Base-by-base conservation (phyloP, 2,888 invertebrate species). In the Trisateles emortualis region DNA sequence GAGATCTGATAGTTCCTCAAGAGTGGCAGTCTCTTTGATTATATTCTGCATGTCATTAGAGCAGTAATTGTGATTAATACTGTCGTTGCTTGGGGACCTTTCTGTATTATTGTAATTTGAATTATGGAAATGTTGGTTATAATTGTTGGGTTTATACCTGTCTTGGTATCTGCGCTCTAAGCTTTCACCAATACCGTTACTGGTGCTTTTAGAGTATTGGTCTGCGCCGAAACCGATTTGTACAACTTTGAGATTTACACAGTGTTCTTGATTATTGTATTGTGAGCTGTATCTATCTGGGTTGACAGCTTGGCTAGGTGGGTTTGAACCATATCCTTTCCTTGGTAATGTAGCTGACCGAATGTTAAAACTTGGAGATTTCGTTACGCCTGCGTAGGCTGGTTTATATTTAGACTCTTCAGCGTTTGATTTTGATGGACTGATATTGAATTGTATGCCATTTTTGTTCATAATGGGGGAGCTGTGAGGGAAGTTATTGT, bases 271-370 rank as follows among this genome's bases (percentile, higher is more conserved):
- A 57, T 92, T 92, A 65, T 93, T 93, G 74, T 93, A 92, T 78
- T 94, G 89, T 47, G 93, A 87, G 78, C 94, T 88, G 81, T 94
- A 92, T 66, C 93, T 74, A 62, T 93, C 90, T 1, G 92, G 91
- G 61, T 93, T 92, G 1, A 92, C 90, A 50, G 88, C 90, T 57
- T 84, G 90, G 58, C 78, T 88, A 56, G 81, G 83, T 8, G 84
- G 86, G 57, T 79, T 88, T 4, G 89, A 85, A 0, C 86, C 87
- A 64, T 92, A 95, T 24, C 95, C 95, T 69, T 96, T 96, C 55
- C 96, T 93, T 0, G 96, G 96, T 43, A 96, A 83, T 0, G 96
- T 96, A 16, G 95, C 95, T 0, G 96, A 96, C 33, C 96, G 84
- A 32, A 91, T 72, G 50, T 91, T 90, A 71, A 93, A 91, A 65